A percentile compares a stretch with the other conserved stretches of the same genome.
These are phyloP conservation scores for Xiphophorus birchmanni DNA, from an alignment of 2,797 vertebrate genomes.

Conservation along the genomic window DNA sequence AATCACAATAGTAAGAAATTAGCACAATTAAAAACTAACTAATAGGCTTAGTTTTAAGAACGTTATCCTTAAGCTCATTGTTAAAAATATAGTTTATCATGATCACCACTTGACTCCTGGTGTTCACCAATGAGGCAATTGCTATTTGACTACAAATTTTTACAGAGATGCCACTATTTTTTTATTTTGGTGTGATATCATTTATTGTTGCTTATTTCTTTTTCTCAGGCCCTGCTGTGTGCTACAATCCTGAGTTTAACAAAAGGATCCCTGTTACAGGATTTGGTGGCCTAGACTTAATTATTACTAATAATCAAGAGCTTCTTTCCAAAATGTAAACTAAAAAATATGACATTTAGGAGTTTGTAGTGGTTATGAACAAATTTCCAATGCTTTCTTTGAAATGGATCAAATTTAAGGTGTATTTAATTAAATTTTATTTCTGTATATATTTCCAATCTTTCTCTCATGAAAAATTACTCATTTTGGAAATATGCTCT, in stretches of 20 bases:
- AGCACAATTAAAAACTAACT: not conserved
- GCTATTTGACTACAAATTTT: not conserved
- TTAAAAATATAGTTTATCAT: not conserved
- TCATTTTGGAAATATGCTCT: conserved; percentile 66
- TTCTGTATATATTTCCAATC: not conserved
- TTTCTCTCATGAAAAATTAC: conserved; percentile 9
- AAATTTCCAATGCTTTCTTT: not conserved
- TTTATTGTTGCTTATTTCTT: conserved; percentile 49
- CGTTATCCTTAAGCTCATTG: not conserved
- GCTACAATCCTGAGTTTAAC: conserved; percentile 82
- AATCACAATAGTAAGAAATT: not conserved
- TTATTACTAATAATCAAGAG: conserved; percentile 27
- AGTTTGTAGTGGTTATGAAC: not conserved
- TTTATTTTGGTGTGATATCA: conserved; percentile 16
- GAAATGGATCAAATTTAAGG: not conserved
- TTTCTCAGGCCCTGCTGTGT: conserved; percentile 82
- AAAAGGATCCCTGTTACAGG: conserved; percentile 81
- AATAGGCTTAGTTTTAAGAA: not conserved
- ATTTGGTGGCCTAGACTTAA: conserved; percentile 77
- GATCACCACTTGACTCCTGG: not conserved
- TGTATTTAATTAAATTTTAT: not conserved
- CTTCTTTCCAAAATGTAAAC: conserved; percentile 58
- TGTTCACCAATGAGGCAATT: not conserved
- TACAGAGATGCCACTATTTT: not conserved
- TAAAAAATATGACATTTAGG: not conserved